Conservation (phyloP, 2,797 vertebrate species). For the Choloepus didactylus region DNA sequence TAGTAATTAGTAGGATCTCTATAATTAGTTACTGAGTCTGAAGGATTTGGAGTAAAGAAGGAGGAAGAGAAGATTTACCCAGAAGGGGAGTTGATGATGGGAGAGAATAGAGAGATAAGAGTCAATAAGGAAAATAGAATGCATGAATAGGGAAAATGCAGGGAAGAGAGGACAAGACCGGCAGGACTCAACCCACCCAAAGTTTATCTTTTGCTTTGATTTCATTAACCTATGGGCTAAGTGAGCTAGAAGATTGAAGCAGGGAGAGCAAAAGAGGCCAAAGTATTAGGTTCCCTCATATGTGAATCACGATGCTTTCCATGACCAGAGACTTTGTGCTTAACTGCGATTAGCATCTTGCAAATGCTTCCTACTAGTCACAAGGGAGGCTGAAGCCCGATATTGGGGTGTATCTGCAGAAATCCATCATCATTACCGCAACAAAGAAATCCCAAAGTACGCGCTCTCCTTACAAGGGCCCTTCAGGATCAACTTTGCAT, state of each 20-base stretch:
- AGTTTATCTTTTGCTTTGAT: not conserved
- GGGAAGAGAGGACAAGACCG: not conserved
- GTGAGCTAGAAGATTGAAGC: not conserved
- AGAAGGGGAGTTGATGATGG: not conserved
- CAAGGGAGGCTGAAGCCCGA: not conserved
- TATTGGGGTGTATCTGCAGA: not conserved
- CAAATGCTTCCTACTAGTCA: conserved; percentile 34
- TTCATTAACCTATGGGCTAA: not conserved
- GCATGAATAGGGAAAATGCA: not conserved
- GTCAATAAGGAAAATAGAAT: not conserved
- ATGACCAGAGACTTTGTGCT: not conserved
- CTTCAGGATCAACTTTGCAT: not conserved
- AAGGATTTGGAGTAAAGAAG: not conserved
- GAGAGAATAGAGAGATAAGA: not conserved
- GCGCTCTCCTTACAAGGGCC: not conserved
- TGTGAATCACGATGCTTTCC: not conserved
- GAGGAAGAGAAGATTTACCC: not conserved
- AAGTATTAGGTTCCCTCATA: conserved; percentile 28
- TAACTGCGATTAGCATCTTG: conserved; percentile 59
- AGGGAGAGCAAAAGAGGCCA: not conserved
- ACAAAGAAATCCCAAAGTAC: not conserved
- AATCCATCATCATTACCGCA: conserved; percentile 12
- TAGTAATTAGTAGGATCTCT: not conserved
- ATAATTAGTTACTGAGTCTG: not conserved
- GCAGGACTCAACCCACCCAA: not conserved